These are phyloP conservation scores for Thamnophis sirtalis DNA, from an alignment of 2,113 vertebrate species.

Conservation along the genomic window DNA sequence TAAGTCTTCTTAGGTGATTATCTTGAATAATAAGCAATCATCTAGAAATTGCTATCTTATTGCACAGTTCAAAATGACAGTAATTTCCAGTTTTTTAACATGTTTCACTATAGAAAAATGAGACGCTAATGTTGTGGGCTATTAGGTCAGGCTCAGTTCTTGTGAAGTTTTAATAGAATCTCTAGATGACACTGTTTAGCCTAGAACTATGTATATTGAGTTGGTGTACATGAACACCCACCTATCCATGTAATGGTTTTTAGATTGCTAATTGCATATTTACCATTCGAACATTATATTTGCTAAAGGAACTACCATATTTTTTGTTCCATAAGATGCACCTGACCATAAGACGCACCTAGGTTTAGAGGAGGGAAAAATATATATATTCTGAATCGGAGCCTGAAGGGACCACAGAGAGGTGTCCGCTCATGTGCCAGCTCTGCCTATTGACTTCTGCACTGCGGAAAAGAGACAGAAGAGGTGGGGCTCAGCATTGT, in stretches of 20 bases:
- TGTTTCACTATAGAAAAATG: background rate
- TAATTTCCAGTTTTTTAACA: background rate
- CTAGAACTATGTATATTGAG: background rate
- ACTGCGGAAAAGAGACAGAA: too few species aligned
- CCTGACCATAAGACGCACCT: too few species aligned
- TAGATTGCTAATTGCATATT: background rate
- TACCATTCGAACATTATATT: background rate
- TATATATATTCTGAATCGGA: too few species aligned
- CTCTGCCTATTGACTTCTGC: too few species aligned
- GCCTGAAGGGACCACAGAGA: too few species aligned
- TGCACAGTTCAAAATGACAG: background rate
- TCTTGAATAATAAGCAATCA: background rate
- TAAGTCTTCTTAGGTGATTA: background rate
- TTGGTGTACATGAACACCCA: too few species aligned
- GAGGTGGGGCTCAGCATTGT: too few species aligned
- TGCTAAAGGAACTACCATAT: background rate
- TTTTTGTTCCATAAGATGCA: too few species aligned
- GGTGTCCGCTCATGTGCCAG: too few species aligned
- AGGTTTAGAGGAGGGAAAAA: too few species aligned
- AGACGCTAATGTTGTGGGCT: background rate
- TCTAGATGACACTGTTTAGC: background rate
- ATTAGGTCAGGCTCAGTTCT: background rate
- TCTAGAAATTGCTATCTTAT: background rate
- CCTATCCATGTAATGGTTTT: background rate
- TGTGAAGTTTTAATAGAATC: background rate